Base-by-base conservation (phyloP, 2,797 vertebrate genomes). In the Melanotaenia parkinsoni region DNA sequence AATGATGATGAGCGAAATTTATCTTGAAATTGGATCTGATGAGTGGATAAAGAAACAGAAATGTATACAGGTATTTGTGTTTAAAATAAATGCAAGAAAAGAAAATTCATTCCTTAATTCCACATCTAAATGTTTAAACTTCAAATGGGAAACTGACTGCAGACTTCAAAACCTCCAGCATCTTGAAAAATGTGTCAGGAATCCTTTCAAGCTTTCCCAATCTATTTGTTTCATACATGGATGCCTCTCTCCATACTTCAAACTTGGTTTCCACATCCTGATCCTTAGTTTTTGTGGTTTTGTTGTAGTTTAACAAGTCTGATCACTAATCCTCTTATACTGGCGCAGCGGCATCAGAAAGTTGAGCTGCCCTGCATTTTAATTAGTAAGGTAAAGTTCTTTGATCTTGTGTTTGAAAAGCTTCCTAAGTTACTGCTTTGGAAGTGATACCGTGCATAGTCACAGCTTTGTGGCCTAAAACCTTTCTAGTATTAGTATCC, bases 381-480 rank as follows among this genome's bases (percentile, higher is more conserved):
- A 86, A 92, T 91, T 81, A 90, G 83, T 47, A 81, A 92, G 86
- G 86, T 90, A 59, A 83, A 87, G 79, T 86, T 86, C 82, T 92
- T 91, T 93, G 87, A 91, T 91, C 84, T 84, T 0, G 4, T 54
- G 67, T 87, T 62, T 69, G 65, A 82, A 84, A 88, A 78, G 74
- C 79, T 70, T 76, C 74, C 60, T 54, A 63, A 26, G 35, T 86
- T 72, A 76, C 71, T 76, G 75, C 79, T 74, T 77, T 73, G 14
- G 67, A 74, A 77, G 81, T 59, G 68, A 85, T 71, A 40, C 67
- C 53, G 69, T 38, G 72, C 62, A 59, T 14, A 66, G 66, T 5
- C 5, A 64, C 38, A 38, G 81, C 83, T 88, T 88, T 88, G 56
- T 43, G 67, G 58, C 58, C 47, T 78, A 78, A 89, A 89, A 72